Conservation (phyloP, 1,140 invertebrate species). For the Drosophila orosa region DNA sequence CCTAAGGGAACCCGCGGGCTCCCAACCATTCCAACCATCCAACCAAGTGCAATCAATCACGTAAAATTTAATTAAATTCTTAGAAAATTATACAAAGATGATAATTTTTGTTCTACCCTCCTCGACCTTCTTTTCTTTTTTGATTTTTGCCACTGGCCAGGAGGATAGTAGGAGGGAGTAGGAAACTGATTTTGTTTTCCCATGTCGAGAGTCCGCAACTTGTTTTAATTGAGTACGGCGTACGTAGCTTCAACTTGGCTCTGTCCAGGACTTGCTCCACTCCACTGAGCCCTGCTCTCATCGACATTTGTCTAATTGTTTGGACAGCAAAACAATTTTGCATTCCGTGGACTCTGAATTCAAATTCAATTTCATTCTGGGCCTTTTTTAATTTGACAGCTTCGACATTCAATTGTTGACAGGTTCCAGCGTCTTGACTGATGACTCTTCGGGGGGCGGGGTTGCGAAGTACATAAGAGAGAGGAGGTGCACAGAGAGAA, state of each 20-base stretch:
- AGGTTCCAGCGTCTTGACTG: slow-evolving; percentile 17
- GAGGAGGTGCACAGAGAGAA: neutral
- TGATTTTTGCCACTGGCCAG: neutral
- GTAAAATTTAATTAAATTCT: slow-evolving; percentile 76
- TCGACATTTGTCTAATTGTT: slow-evolving; percentile 53
- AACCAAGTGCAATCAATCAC: slow-evolving; percentile 76
- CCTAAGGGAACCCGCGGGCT: too few relatives aligned
- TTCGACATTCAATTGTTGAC: slow-evolving; percentile 64
- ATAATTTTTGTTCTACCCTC: slow-evolving; percentile 31
- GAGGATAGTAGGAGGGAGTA: too few relatives aligned
- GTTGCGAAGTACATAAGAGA: too few relatives aligned
- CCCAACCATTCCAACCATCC: too few relatives aligned
- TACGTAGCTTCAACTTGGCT: neutral
- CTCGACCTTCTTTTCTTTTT: slow-evolving; percentile 11
- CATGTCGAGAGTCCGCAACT: neutral
- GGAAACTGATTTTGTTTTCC: slow-evolving; percentile 26
- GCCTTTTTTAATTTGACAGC: slow-evolving; percentile 59
- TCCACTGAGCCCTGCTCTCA: neutral
- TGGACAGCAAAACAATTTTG: slow-evolving; percentile 54
- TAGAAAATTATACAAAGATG: slow-evolving; percentile 53
- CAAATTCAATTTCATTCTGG: slow-evolving; percentile 24
- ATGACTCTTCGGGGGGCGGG: neutral
- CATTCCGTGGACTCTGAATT: slow-evolving; percentile 22
- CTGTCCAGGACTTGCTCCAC: neutral
- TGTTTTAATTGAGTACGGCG: slow-evolving; percentile 18